These are phyloP conservation scores for Berghia stephanieae DNA, from an alignment of 1,140 invertebrate genomes.

Conservation along the genomic window DNA sequence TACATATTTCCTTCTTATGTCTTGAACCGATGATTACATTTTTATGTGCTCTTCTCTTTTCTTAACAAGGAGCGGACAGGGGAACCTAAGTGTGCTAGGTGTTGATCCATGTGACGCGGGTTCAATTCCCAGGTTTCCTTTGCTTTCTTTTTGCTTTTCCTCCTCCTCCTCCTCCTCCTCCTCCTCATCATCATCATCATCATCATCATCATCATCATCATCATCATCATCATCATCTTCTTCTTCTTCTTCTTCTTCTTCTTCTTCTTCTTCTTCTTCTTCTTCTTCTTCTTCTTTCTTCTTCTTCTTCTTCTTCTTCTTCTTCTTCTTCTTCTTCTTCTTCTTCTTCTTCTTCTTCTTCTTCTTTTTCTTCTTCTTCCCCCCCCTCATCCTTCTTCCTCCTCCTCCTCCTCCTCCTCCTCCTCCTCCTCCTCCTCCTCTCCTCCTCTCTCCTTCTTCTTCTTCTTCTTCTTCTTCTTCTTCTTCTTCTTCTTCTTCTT, in stretches of 20 bases:
- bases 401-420: not conserved
- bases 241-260: not conserved
- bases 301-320: not conserved
- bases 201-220: not conserved
- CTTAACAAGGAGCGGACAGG: not conserved
- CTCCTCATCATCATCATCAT: too few relatives aligned
- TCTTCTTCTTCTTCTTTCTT: constrained; percentile 1
- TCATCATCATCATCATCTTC: not conserved
- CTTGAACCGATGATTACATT: not conserved
- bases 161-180: too few relatives aligned
- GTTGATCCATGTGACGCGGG: too few relatives aligned
- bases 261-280: not conserved
- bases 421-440: constrained; percentile 15
- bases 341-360: not conserved
- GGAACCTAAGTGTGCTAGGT: not conserved
- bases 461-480: not conserved
- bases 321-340: not conserved
- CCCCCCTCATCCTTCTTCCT: not conserved
- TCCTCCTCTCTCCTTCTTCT: constrained; percentile 13
- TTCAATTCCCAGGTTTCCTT: not conserved
- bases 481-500: not conserved
- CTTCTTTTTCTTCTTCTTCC: not conserved
- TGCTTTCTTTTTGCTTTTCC: not conserved
- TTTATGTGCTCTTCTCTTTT: too few relatives aligned
- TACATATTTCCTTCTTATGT: not conserved